Conservation (phyloP, 2,888 invertebrate species). For the Caenorhabditis imperialis region DNA sequence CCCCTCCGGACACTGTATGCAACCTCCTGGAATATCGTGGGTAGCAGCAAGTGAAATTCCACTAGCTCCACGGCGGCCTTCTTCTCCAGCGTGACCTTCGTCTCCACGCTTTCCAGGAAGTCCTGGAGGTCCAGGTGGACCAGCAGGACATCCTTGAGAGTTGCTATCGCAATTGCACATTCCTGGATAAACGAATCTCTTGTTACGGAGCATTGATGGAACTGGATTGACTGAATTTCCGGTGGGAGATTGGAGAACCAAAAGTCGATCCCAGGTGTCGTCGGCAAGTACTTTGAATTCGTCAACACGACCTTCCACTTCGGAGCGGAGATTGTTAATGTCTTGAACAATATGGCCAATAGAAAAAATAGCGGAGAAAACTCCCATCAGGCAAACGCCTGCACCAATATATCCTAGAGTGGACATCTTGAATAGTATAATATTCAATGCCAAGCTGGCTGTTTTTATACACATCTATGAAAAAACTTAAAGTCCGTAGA, state of each 20-base stretch:
- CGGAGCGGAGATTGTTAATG: constrained; percentile 62
- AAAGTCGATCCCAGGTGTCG: constrained; percentile 68
- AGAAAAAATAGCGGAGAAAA: constrained; percentile 59
- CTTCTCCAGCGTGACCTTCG: constrained; percentile 62
- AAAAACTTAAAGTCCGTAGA: constrained; percentile 38
- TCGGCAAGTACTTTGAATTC: constrained; percentile 66
- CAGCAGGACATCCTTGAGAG: constrained; percentile 66
- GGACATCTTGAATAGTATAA: too few relatives aligned
- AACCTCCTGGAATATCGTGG: constrained; percentile 67
- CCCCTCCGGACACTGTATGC: constrained; percentile 67
- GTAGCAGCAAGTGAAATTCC: constrained; percentile 64
- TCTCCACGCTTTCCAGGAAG: constrained; percentile 63
- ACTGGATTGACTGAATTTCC: constrained; percentile 60
- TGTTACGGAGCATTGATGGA: constrained; percentile 59
- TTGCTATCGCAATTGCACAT: constrained; percentile 65
- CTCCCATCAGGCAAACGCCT: constrained; percentile 61
- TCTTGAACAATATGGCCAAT: constrained; percentile 66
- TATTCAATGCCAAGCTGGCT: neutral
- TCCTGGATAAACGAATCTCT: constrained; percentile 64
- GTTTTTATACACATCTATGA: constrained; percentile 27
- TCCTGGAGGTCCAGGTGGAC: constrained; percentile 68
- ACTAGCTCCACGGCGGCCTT: constrained; percentile 61
- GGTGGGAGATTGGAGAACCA: constrained; percentile 65
- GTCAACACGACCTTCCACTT: constrained; percentile 59
- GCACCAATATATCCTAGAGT: constrained; percentile 59